Evolutionary conservation across 2,113 vertebrate species (phyloP), one percentile per base, ranked within the genome.

Genomic region (Cyanoderma ruficeps): DNA sequence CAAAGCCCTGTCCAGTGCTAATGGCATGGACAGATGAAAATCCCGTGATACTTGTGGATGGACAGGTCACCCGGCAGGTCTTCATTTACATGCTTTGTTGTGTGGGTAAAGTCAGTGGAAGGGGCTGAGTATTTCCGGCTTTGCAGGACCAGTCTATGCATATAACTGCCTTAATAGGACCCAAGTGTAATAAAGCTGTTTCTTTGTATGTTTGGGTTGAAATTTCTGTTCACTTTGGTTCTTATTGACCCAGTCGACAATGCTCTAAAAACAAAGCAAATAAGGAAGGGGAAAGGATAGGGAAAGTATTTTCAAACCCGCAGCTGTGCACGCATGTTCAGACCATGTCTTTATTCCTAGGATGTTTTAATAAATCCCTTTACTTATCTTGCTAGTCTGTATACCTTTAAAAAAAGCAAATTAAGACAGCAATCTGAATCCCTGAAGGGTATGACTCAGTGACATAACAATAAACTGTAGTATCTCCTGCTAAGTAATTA

Each of bases 401-500:
- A 42, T 46, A 42, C 44, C 81, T 95, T 86, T 89, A 39, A 91
- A 76, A 60, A 94, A 92, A 88, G 60, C 74, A 79, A 90, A 72
- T 75, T 56, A 79, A 86, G 92, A 76, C 92, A 94, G 72, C 49
- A 61, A 3, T 72, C 65, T 93, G 77, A 83, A 94, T 42, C 91
- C 83, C 93, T 56, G 75, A 90, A 81, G 88, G 83, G 39, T 92
- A 68, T 94, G 94, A 94, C 64, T 92, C 92, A 89, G 35, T 74
- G 88, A 83, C 82, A 77, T 39, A 95, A 91, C 85, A 96, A 94
- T 91, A 76, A 92, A 84, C 68, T 68, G 82, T 90, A 83, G 70
- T 89, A 94, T 94, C 78, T 86, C 53, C 70, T 94, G 49, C 86
- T 94, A 84, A 95, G 82, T 83, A 87, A 92, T 97, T 95, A 88